phyloP scores from a whole-genome alignment of 2,113 vertebrate species.

The Andinoacara biseriatus region DNA sequence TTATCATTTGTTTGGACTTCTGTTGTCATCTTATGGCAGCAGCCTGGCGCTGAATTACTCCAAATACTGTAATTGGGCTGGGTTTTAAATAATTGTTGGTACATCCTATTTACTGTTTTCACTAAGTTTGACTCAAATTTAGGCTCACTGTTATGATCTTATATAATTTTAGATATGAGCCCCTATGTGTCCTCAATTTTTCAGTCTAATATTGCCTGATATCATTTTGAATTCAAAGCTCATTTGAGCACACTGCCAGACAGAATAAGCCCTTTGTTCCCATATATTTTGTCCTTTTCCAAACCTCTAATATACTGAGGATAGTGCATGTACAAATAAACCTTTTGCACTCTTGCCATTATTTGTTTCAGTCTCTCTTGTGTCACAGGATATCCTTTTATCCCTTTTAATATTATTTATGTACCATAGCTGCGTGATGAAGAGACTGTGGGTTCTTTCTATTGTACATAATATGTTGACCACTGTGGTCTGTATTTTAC shows the following conservation, averaged over 20 bases:
- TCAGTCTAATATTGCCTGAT: background rate
- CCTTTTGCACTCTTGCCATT: background rate
- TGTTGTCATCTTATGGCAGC: background rate
- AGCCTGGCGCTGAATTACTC: background rate
- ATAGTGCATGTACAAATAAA: background rate
- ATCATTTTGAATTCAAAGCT: background rate
- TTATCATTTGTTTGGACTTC: too few species aligned
- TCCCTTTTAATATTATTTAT: background rate
- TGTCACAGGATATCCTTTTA: background rate
- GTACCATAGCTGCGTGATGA: background rate
- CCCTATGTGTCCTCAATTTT: background rate
- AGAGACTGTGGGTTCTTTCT: background rate
- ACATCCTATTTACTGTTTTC: background rate
- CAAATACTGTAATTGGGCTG: background rate
- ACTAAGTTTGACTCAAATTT: background rate
- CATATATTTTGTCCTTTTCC: background rate
- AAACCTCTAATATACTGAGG: background rate
- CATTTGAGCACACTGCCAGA: background rate
- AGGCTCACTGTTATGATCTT: background rate
- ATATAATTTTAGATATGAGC: background rate
- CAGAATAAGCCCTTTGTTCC: background rate
- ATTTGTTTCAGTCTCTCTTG: constrained; percentile 5
- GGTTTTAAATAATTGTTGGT: background rate
- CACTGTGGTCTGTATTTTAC: background rate
- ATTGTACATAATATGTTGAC: background rate